phyloP scores from a whole-genome alignment of 2,797 vertebrate genomes.

The Huso huso region DNA sequence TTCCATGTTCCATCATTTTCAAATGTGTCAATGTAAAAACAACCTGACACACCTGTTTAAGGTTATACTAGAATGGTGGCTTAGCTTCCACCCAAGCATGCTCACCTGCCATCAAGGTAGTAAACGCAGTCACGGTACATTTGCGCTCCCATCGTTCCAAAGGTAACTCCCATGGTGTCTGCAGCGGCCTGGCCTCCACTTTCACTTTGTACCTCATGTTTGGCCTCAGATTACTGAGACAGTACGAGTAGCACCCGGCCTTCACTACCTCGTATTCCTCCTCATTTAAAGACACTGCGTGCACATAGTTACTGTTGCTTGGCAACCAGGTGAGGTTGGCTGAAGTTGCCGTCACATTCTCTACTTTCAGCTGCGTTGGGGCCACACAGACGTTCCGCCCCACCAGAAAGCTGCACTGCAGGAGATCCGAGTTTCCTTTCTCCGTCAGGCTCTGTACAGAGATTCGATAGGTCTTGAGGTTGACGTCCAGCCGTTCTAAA shows the following conservation, averaged over 20 bases:
- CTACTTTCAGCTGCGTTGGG: slow-evolving; percentile 69
- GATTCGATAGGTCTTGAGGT: slow-evolving; percentile 66
- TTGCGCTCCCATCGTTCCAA: slow-evolving; percentile 67
- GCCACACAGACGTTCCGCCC: slow-evolving; percentile 65
- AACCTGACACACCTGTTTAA: too few species aligned
- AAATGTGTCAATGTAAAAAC: too few species aligned
- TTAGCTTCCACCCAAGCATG: too few species aligned
- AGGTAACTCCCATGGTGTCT: slow-evolving; percentile 71
- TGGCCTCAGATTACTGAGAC: slow-evolving; percentile 77
- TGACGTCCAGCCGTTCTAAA: slow-evolving; percentile 82
- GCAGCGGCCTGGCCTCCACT: slow-evolving; percentile 77
- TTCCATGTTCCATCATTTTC: too few species aligned
- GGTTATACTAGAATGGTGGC: too few species aligned
- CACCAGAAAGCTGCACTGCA: slow-evolving; percentile 81
- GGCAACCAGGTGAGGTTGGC: slow-evolving; percentile 86
- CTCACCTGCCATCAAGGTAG: slow-evolving; percentile 69
- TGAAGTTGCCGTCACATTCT: slow-evolving; percentile 76
- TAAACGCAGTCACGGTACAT: slow-evolving; percentile 68
- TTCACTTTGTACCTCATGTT: slow-evolving; percentile 75
- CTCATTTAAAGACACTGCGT: slow-evolving; percentile 85
- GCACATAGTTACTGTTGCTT: slow-evolving; percentile 87
- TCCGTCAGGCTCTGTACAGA: slow-evolving; percentile 84
- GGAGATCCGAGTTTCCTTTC: slow-evolving; percentile 73
- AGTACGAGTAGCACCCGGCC: slow-evolving; percentile 83
- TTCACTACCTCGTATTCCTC: slow-evolving; percentile 76